Base-by-base conservation (phyloP, 2,113 vertebrate genomes). In the Ammospiza nelsoni region DNA sequence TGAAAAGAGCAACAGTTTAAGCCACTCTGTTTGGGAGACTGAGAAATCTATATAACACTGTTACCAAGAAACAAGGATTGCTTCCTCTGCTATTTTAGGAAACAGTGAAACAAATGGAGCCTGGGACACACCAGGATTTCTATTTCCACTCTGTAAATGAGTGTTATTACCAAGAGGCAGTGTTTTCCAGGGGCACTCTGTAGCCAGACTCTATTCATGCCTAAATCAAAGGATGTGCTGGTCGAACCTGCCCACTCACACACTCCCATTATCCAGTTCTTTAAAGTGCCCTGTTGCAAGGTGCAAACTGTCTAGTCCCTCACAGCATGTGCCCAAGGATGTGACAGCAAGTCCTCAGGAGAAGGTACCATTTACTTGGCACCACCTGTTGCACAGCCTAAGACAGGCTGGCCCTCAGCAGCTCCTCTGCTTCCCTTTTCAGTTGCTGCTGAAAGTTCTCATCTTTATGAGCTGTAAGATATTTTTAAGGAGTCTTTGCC, bases 1-100 rank as follows among this genome's bases (percentile, higher is more conserved):
- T 83, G 75, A 69, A 89, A 90, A 93, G 92, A 93, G 84, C 88
- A 79, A 68, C 19, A 12, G 33, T 84, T 85, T 59, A 95, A 93
- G 84, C 66, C 48, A 9, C 75, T 82, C 68, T 72, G 68, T 83
- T 92, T 39, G 29, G 89, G 48, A 91, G 79, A 87, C 76, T 54
- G 74, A 73, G 84, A 77, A 73, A 91, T 77, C 89, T 73, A 67
- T 88, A 90, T 76, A 88, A 90, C 3, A 1, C 71, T 86, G 92
- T 92, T 93, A 94, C 94, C 92, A 94, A 93, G 87, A 78, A 95
- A 95, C 91, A 16, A 73, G 44, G 51, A 65, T 55, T 82, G 85
- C 80, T 95, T 94, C 90, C 78, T 49, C 28, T 71, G 66, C 89
- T 97, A 84, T 96, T 97, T 95, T 67, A 84, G 91, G 93, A 94